These are phyloP conservation scores for Pseudomyrmex pallidus DNA, from an alignment of 1,140 invertebrate genomes.

Conservation along the genomic window DNA sequence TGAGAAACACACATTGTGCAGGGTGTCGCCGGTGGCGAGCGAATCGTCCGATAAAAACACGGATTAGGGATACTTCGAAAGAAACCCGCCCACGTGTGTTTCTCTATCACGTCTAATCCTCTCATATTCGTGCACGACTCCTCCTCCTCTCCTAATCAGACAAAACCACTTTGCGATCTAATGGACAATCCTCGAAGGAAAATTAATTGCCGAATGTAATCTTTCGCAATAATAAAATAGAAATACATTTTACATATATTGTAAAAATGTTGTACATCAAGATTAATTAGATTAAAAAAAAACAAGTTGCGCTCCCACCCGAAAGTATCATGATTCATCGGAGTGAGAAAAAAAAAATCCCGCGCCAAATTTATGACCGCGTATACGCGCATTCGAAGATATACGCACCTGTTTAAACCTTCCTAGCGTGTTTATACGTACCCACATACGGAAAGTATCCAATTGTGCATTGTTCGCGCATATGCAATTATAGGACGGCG, in stretches of 20 bases:
- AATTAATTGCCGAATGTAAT: too few relatives aligned
- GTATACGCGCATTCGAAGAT: conserved; percentile 13
- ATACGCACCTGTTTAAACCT: conserved; percentile 16
- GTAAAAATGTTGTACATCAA: too few relatives aligned
- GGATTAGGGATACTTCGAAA: conserved; percentile 67
- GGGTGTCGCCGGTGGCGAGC: conserved; percentile 45
- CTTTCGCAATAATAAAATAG: too few relatives aligned
- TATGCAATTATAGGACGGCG: conserved; percentile 46
- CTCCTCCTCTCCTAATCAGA: neutral
- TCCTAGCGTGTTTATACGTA: neutral
- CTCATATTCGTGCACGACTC: neutral
- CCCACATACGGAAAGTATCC: neutral
- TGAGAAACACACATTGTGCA: conserved; percentile 77
- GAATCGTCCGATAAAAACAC: conserved; percentile 74
- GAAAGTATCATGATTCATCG: neutral
- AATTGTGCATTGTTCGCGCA: conserved; percentile 48
- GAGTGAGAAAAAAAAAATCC: neutral
- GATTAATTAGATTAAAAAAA: too few relatives aligned
- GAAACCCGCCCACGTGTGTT: neutral
- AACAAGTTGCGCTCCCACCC: neutral
- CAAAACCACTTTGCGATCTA: too few relatives aligned
- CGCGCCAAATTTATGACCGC: conserved; percentile 11
- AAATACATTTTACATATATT: neutral
- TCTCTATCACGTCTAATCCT: neutral
- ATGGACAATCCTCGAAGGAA: too few relatives aligned